Percentiles rank a stretch among this genome's conserved stretches.
These are phyloP conservation scores for Bradypus variegatus DNA, from an alignment of 2,797 vertebrate species.

Conservation along the genomic window DNA sequence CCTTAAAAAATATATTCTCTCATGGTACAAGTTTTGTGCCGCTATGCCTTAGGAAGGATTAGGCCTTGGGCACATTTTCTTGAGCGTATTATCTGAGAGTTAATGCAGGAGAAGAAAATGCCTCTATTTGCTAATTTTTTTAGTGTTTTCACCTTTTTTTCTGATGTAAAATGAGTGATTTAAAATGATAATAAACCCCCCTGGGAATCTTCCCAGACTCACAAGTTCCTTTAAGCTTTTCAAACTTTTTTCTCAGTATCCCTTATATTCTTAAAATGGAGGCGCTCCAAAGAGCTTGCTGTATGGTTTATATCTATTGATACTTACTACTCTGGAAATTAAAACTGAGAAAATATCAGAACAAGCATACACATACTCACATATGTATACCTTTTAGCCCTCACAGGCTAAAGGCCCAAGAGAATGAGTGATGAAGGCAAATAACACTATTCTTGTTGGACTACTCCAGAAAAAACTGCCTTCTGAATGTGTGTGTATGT, in stretches of 20 bases:
- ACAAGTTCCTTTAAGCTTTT: conserved; percentile 4
- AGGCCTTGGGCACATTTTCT: conserved; percentile 7
- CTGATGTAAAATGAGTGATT: conserved; percentile 24
- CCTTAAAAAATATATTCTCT: not conserved
- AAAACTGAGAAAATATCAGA: not conserved
- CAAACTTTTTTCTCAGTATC: not conserved
- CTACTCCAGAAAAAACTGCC: not conserved
- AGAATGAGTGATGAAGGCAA: not conserved
- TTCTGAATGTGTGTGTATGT: not conserved
- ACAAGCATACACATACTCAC: not conserved
- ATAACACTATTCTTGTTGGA: not conserved
- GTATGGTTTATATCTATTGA: not conserved
- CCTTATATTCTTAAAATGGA: not conserved
- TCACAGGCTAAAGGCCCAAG: not conserved
- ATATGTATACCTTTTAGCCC: not conserved
- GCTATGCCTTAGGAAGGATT: not conserved
- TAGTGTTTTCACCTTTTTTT: not conserved
- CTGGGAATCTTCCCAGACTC: not conserved
- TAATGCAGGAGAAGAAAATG: not conserved
- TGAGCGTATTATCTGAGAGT: not conserved
- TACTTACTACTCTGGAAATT: conserved; percentile 1
- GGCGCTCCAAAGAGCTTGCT: not conserved
- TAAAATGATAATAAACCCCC: conserved; percentile 19
- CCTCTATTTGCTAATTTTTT: conserved; percentile 11
- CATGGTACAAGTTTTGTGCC: not conserved